These are phyloP conservation scores for Colostygia pectinataria DNA, from an alignment of 2,888 invertebrate species.

Conservation along the genomic window DNA sequence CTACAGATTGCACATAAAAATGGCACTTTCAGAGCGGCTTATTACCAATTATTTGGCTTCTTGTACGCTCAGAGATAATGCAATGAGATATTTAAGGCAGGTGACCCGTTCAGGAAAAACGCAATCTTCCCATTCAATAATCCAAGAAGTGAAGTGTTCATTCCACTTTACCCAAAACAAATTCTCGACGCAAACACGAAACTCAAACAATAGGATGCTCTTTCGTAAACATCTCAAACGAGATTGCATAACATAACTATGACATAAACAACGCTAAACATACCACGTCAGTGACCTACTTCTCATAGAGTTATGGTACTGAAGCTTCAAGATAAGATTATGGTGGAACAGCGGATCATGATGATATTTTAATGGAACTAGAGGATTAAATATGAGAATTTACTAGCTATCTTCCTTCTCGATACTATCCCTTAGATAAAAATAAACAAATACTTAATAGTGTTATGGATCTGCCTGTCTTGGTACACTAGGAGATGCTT, in stretches of 20 bases:
- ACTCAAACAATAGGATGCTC: conserved; percentile 5
- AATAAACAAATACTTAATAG: no score
- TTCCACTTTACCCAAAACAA: conserved; percentile 4
- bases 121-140: not conserved
- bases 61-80: no score
- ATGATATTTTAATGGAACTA: no score
- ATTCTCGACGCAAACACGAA: conserved; percentile 2
- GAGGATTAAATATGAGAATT: no score
- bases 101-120: not conserved
- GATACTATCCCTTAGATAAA: no score
- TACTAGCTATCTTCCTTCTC: no score
- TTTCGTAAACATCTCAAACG: conserved; percentile 4
- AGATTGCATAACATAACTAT: conserved; percentile 8
- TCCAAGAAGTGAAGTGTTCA: not conserved
- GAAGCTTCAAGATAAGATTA: conserved; percentile 16
- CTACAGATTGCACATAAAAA: no score
- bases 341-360: not conserved
- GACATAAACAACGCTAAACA: conserved; percentile 14
- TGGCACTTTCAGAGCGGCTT: no score
- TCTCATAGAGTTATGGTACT: not conserved
- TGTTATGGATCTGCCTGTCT: no score
- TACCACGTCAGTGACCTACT: conserved; percentile 10
- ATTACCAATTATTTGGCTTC: no score
- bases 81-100: no score
- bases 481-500: no score